Base-by-base conservation (phyloP, 2,888 invertebrate species). In the Sympetrum striolatum region DNA sequence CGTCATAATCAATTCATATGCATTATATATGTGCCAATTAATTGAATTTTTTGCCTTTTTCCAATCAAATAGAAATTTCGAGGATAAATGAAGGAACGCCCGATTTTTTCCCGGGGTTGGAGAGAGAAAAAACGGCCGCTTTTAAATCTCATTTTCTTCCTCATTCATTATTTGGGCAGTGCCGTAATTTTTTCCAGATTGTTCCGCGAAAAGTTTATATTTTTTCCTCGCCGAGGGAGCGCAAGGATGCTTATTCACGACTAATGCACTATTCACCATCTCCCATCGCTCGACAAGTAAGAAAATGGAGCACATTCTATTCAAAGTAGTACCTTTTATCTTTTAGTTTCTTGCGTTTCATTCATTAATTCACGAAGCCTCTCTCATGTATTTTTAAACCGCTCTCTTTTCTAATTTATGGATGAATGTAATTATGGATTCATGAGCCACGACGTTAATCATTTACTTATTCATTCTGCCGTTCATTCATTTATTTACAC, bases 401-500 rank as follows among this genome's bases (percentile, higher is more conserved):
- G 60, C 37, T 86, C 86, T 86, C 86, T 86, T 86, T 86, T 64
- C 86, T 86, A 86, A 86, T 86, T 86, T 86, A 86, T 86, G 86
- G 86, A 86, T 86, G 86, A 86, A 86, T 39, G 86, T 64, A 86
- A 86, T 86, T 86, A 86, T 86, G 86, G 60, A 86, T 86, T 86
- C 86, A 86, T 86, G 86, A 82, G 82, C 82, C 44, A 82, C 58
- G 82, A 86, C 58, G 86, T 86, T 86, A 86, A 86, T 86, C 86
- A 86, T 86, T 86, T 86, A 86, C 64, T 86, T 86, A 86, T 86
- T 86, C 86, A 86, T 86, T 86, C 60, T 64, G 86, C 60, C 86
- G 86, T 86, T 86, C 86, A 86, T 86, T 86, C 86, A 86, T 86
- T 86, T 86, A 86, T 86, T 86, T 86, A 86, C 86, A 86, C 86